Base-by-base conservation (phyloP, 2,113 vertebrate genomes). In the human region DNA sequence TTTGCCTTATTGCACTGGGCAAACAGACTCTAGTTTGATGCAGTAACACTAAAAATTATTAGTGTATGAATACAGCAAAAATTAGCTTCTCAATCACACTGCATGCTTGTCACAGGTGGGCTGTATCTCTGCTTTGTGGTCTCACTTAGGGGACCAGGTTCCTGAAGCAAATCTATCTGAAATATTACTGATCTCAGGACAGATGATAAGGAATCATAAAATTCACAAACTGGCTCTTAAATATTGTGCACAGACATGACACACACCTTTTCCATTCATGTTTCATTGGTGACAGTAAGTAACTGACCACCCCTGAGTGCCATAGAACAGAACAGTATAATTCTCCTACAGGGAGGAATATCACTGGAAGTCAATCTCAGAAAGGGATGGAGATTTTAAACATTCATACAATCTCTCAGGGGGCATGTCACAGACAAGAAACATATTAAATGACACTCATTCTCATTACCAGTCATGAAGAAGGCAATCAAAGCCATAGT, bases 331-430 rank as follows among this genome's bases (percentile, higher is more conserved):
- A 75, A 7, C 0, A 64, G 4, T 59, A n/a, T 45, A 17, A 48
- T 30, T 20, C 4, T 59, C 13, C 1, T 5, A 12, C 10, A 45
- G 12, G 7, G 8, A 40, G 43, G 5, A 64, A 2, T 18, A 17
- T 6, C 13, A 27, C 5, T 50, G 13, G 22, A 57, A 57, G 1
- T 32, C 7, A 8, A 45, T 22, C 11, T 52, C 48, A 75, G 0
- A 13, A 73, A 57, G 23, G 23, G 43, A 72, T 48, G 30, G 61
- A 43, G 11, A 48, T 75, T 55, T 43, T 88, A 50, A 90, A 68
- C 17, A 16, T 38, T 55, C 38, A 79, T 76, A n/a, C 4, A 72
- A 0, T 40, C 40, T 68, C 38, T 30, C 45, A 43, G 1, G 5
- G 23, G 22, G 3, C 50, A 88, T 30, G 5, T 85, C 8, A 43